Evolutionary conservation across 2,888 invertebrate genomes (phyloP), one percentile per base, ranked within the genome.

Genomic region (Drosophila borborema): DNA sequence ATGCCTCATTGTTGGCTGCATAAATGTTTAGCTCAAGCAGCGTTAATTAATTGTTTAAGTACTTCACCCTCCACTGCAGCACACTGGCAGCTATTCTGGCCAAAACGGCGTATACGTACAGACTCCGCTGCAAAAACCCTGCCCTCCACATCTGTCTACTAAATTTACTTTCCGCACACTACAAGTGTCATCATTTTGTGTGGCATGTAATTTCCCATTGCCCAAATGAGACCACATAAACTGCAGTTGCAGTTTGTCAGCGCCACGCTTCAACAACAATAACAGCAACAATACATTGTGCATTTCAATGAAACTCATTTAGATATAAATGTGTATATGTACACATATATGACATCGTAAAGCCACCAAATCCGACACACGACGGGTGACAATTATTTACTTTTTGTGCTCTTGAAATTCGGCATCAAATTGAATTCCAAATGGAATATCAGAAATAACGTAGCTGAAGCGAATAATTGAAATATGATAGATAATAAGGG

Each of bases 41-140:
- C 71, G 81, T 79, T 86, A 89, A 90, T 86, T 86, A 90, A 90
- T 89, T 90, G 90, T 74, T 84, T 74, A 82, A 89, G 85, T 70
- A 85, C 89, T 84, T 89, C 83, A 53, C 75, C 71, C 74, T 73
- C 80, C 74, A 82, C 73, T 82, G 46, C 46, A 14, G 43, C 43
- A 14, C 46, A 68, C 62, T 55, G 23, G 48, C 61, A 56, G 62
- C 58, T 62, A 54, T 64, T 68, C 66, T 67, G 61, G 48, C 66
- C 54, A 56, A 66, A 63, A 36, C 40, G 54, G 76, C 71, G 77
- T 70, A 72, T 75, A 83, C 86, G 74, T 34, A 34, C 10, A 72
- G 74, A 73, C 65, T n/a, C 23, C 23, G 43, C 48, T 49, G 10
- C 36, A 51, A 43, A 60, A 68, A 64, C 34, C 55, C 16, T 23